These are phyloP conservation scores for Cyprinodon tularosa DNA, from an alignment of 2,113 vertebrate species.

Conservation along the genomic window DNA sequence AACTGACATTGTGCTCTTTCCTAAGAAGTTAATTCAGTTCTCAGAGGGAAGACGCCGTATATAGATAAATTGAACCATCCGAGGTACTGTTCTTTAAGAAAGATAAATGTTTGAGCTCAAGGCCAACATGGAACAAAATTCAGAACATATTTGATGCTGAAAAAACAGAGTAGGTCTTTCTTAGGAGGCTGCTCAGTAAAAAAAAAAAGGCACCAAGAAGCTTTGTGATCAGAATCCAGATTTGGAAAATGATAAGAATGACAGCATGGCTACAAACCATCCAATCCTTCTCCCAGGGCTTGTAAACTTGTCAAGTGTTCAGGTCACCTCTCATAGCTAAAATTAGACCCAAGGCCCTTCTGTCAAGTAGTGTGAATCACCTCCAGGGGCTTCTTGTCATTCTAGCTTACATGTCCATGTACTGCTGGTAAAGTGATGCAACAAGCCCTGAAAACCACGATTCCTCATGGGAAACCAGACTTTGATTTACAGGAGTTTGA, in stretches of 20 bases:
- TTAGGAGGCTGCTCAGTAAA: conserved; percentile 13
- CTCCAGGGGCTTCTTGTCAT: conserved; percentile 37
- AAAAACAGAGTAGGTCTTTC: not conserved
- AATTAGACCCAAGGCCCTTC: conserved; percentile 35
- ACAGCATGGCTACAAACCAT: conserved; percentile 21
- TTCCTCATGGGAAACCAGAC: conserved; percentile 23
- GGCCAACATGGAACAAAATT: conserved; percentile 2
- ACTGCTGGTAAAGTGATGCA: conserved; percentile 12
- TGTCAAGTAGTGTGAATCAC: conserved; percentile 36
- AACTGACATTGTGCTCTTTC: conserved; percentile 34
- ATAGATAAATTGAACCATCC: conserved; percentile 39
- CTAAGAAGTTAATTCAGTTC: conserved; percentile 22
- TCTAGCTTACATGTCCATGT: conserved; percentile 34
- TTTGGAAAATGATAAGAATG: conserved; percentile 7
- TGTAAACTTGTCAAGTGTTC: conserved; percentile 30
- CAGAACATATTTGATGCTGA: not conserved
- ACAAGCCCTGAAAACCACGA: not conserved
- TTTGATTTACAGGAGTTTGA: conserved; percentile 17
- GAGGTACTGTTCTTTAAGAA: conserved; percentile 20
- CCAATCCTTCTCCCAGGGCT: conserved; percentile 14
- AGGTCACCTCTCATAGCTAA: conserved; percentile 19
- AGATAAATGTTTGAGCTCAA: conserved; percentile 28
- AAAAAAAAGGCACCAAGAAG: not conserved
- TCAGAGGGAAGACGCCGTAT: conserved; percentile 32
- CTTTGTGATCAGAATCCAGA: conserved; percentile 24